Percentiles rank a stretch among this genome's conserved stretches.
Evolutionary conservation across 2,797 vertebrate genomes (phyloP).

Genomic region (Spheniscus humboldti): DNA sequence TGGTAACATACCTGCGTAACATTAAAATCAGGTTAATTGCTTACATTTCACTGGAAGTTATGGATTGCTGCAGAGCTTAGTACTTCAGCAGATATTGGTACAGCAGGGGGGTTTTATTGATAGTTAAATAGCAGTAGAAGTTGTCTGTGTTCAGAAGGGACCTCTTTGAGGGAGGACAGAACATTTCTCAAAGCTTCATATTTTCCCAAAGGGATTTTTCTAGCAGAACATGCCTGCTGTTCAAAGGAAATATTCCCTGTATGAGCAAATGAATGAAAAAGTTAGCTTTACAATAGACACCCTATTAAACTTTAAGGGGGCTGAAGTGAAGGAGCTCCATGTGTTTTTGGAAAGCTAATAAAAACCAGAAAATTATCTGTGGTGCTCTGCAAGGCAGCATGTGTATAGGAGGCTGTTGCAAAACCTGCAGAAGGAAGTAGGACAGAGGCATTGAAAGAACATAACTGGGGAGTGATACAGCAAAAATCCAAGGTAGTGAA

Average conservation of each 20-base stretch:
- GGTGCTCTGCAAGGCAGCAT: not conserved
- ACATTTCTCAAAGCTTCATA: constrained; percentile 59
- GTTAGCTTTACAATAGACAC: constrained; percentile 36
- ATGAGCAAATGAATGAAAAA: constrained; percentile 45
- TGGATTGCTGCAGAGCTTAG: constrained; percentile 32
- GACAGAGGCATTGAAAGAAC: not conserved
- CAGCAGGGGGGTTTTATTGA: constrained; percentile 18
- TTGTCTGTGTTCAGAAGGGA: constrained; percentile 40
- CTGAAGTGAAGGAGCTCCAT: constrained; percentile 35
- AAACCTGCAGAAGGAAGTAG: constrained; percentile 1
- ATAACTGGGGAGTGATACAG: constrained; percentile 17
- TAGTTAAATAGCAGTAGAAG: constrained; percentile 31
- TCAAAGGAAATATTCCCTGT: constrained; percentile 60
- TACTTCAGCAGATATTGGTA: constrained; percentile 6
- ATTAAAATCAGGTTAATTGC: constrained; percentile 59
- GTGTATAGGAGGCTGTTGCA: not conserved
- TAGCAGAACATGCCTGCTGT: constrained; percentile 49
- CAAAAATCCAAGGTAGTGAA: constrained; percentile 6
- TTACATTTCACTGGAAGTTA: constrained; percentile 31
- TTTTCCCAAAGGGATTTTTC: constrained; percentile 57
- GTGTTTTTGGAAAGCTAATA: constrained; percentile 43
- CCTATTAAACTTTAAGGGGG: constrained; percentile 47
- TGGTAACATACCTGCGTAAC: constrained; percentile 27
- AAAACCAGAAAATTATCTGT: constrained; percentile 43
- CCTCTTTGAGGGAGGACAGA: constrained; percentile 53